phyloP scores from a whole-genome alignment of 2,888 invertebrate species.

The Callyntrura guangdongensis region DNA sequence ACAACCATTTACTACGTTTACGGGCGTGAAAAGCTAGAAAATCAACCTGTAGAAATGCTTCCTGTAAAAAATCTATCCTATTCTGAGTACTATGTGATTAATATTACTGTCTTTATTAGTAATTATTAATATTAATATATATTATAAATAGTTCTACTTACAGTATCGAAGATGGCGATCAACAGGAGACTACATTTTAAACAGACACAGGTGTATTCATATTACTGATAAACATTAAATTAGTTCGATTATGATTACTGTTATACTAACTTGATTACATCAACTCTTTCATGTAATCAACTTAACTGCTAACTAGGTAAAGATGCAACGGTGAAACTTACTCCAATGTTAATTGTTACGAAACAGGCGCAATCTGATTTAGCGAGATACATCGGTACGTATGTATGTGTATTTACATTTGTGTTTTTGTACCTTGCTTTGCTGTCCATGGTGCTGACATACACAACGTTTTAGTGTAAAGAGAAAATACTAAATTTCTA shows the following conservation, averaged over 20 bases:
- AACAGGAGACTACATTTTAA: constrained; percentile 70
- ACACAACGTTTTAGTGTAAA: neutral
- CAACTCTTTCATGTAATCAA: neutral
- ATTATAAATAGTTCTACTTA: constrained; percentile 15
- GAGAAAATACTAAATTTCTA: constrained; percentile 1
- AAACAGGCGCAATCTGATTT: neutral
- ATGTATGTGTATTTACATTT: constrained; percentile 9
- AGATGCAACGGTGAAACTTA: neutral
- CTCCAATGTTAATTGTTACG: constrained; percentile 44
- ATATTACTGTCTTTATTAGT: neutral
- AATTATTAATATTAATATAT: neutral
- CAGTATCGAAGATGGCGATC: neutral
- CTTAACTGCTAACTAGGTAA: neutral
- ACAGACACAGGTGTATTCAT: constrained; percentile 22
- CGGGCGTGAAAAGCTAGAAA: constrained; percentile 13
- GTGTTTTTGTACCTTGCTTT: constrained; percentile 72
- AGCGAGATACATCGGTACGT: neutral
- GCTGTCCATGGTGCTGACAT: constrained; percentile 55
- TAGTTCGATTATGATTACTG: neutral
- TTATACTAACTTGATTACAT: neutral
- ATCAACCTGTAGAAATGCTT: constrained; percentile 71
- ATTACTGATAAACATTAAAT: neutral
- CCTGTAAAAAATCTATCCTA: constrained; percentile 27
- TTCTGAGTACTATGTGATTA: neutral
- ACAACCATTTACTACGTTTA: neutral